phyloP scores from a whole-genome alignment of 2,888 invertebrate genomes.

The Callyntrura sp. region DNA sequence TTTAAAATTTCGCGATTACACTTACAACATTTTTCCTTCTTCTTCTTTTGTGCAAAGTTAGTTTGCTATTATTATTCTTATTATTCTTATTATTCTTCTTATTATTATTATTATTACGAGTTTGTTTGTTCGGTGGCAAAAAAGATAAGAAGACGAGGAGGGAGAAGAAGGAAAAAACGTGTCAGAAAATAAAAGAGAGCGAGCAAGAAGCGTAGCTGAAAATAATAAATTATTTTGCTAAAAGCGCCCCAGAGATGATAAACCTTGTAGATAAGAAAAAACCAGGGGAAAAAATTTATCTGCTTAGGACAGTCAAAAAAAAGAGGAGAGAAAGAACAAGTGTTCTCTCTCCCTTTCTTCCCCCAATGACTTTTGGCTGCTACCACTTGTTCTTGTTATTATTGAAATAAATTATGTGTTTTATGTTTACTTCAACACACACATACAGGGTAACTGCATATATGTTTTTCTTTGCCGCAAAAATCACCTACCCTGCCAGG shows the following conservation, averaged over 20 bases:
- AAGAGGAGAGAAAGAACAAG: slow-evolving; percentile 30
- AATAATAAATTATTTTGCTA: slow-evolving; percentile 23
- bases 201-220: slow-evolving; percentile 2
- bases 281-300: not conserved
- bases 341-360: slow-evolving; percentile 21
- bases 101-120: no score
- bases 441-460: not conserved
- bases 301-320: slow-evolving; percentile 17
- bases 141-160: not conserved
- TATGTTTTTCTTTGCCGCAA: not conserved
- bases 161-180: not conserved
- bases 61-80: not conserved
- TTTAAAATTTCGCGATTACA: not conserved
- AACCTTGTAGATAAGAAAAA: slow-evolving; percentile 14
- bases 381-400: slow-evolving; percentile 1
- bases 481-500: slow-evolving; percentile 28
- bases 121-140: slow-evolving; percentile 25
- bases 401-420: slow-evolving; percentile 55
- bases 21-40: not conserved
- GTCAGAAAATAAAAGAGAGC: no score
- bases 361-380: not conserved
- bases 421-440: not conserved
- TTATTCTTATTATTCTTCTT: no score
- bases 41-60: no score
- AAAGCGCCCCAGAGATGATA: slow-evolving; percentile 12